These are phyloP conservation scores for Microcebus lehilahytsara DNA, from an alignment of 2,113 vertebrate species.

Conservation along the genomic window DNA sequence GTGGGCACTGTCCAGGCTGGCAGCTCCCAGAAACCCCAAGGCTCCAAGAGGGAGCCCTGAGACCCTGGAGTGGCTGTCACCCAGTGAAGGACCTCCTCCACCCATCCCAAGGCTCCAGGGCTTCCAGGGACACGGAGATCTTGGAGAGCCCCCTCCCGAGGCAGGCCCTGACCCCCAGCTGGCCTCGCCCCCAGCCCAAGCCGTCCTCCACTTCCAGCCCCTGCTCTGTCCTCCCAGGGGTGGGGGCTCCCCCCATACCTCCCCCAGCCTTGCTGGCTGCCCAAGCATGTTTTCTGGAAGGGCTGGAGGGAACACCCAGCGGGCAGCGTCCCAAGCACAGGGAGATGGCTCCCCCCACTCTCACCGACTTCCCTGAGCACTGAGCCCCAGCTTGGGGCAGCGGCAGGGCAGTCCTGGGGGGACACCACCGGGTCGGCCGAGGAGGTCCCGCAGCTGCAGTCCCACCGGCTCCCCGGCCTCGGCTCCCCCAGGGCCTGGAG, in stretches of 20 bases:
- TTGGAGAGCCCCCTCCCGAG: not conserved
- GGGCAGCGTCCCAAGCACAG: not conserved
- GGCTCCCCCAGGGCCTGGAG: not conserved
- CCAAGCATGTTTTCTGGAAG: slow-evolving; percentile 16
- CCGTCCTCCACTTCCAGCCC: not conserved
- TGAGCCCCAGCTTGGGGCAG: not conserved
- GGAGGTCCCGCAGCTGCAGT: not conserved
- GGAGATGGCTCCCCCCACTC: not conserved
- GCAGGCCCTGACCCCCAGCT: not conserved
- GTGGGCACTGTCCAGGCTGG: not conserved
- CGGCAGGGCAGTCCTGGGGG: not conserved
- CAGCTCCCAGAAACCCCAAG: not conserved
- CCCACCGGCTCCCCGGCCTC: not conserved
- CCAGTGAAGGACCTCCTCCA: not conserved
- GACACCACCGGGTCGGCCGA: not conserved
- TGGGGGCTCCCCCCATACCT: not conserved
- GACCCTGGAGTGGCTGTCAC: not conserved
- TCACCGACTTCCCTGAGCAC: not conserved
- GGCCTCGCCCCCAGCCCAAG: not conserved
- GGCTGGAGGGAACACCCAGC: slow-evolving; percentile 44
- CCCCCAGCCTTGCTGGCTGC: not conserved
- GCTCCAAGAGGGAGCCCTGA: not conserved
- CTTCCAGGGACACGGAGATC: not conserved
- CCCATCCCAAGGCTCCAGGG: not conserved
- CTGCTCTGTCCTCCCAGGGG: not conserved